These are phyloP conservation scores for Somateria mollissima DNA, from an alignment of 2,797 vertebrate genomes.

Conservation along the genomic window DNA sequence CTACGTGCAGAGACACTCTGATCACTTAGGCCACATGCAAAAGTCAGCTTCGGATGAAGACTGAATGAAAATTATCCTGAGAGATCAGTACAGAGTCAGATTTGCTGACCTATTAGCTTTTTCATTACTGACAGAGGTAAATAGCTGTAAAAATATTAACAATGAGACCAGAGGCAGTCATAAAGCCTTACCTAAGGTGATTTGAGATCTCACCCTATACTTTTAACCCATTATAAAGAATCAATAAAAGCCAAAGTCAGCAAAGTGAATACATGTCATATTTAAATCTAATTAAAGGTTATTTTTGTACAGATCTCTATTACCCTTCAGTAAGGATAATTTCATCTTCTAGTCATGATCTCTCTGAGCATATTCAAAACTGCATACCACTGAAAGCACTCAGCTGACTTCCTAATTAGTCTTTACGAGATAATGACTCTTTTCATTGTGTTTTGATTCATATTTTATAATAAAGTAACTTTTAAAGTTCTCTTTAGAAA, in stretches of 20 bases:
- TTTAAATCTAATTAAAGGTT: constrained; percentile 64
- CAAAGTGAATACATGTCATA: constrained; percentile 19
- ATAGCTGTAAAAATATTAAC: constrained; percentile 32
- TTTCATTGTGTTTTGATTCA: constrained; percentile 53
- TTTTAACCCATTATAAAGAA: constrained; percentile 61
- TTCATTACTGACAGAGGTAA: constrained; percentile 21
- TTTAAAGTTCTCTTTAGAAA: constrained; percentile 11
- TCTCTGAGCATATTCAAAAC: not conserved
- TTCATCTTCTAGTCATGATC: constrained; percentile 20
- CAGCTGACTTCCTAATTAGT: constrained; percentile 10
- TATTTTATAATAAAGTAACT: constrained; percentile 50
- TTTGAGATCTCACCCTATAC: not conserved
- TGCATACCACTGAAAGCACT: not conserved
- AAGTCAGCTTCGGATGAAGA: not conserved
- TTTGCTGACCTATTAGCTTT: constrained; percentile 38
- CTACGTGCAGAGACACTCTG: not conserved
- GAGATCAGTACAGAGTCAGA: not conserved
- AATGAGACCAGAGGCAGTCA: constrained; percentile 15
- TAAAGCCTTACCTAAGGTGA: constrained; percentile 14
- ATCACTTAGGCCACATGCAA: not conserved
- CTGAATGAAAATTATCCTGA: not conserved
- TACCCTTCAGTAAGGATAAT: constrained; percentile 17
- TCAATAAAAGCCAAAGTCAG: constrained; percentile 60
- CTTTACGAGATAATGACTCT: constrained; percentile 2
- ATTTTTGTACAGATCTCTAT: constrained; percentile 33